Conservation (phyloP, 2,113 vertebrate species). For the Spea multiplicata region DNA sequence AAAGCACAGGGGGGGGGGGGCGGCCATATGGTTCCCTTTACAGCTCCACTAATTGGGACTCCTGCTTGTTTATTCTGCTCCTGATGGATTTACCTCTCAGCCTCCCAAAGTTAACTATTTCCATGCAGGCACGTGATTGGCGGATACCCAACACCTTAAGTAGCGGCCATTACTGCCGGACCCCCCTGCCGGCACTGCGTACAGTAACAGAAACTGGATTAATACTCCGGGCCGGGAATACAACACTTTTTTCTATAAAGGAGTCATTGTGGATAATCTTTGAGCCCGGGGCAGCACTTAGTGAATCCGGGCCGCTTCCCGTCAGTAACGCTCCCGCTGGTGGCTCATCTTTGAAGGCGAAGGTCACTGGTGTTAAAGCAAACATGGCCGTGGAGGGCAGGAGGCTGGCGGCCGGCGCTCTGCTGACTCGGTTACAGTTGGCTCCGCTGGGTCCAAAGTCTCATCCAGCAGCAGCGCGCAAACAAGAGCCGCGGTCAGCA, state of each 20-base stretch:
- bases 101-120: background rate
- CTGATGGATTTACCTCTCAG: background rate
- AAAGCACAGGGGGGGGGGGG: background rate
- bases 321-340: too few relatives aligned
- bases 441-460: slow-evolving; percentile 34
- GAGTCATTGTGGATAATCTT: too few relatives aligned
- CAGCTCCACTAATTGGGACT: background rate
- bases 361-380: slow-evolving; percentile 23
- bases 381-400: slow-evolving; percentile 16
- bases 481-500: background rate
- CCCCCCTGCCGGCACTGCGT: too few relatives aligned
- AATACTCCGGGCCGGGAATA: too few relatives aligned
- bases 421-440: background rate
- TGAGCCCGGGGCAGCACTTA: too few relatives aligned
- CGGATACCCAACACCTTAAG: too few relatives aligned
- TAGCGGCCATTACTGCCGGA: too few relatives aligned
- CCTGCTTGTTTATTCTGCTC: background rate
- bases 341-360: background rate
- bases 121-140: background rate
- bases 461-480: slow-evolving; percentile 10
- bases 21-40: background rate
- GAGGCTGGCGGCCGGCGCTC: background rate
- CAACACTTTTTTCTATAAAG: too few relatives aligned
- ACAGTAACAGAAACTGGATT: too few relatives aligned
- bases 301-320: too few relatives aligned